Evolutionary conservation across 1,140 invertebrate species (phyloP), one percentile per base, ranked within the genome.

Genomic region (Nomia melanderi): DNA sequence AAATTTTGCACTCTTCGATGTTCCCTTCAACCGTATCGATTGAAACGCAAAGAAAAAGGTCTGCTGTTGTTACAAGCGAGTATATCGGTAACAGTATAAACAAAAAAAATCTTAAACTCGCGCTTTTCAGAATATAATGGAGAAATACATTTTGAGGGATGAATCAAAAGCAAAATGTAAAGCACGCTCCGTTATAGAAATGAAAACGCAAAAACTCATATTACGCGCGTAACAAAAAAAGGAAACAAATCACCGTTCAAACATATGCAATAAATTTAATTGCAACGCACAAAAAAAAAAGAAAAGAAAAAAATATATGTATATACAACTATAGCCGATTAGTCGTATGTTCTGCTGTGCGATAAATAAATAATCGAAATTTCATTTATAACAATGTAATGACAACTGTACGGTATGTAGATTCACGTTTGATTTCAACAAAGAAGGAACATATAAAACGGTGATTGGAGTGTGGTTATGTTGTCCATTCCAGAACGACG

Each of bases 391-490:
- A 33, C 53, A 23, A 25, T 3, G 20, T 25, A 14, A 39, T 20
- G 7, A 27, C 14, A 7, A 12, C 36, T 9, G 7, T 6, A 8
- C 47, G n/a, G 2, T 14, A 20, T 2, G 3, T 17, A 67, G 11
- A 8, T 5, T 41, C 1, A 14, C 11, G 4, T 33, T n/a, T 36
- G 23, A 53, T 64, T 54, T 62, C 20, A 27, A 77, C 31, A 53
- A 53, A 50, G 29, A 23, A 27, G 66, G 62, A 11, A 33, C 11
- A 12, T 41, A 5, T 44, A 44, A 54, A 47, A 62, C 27, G 54
- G 1, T 66, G 1, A 2, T 31, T n/a, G 29, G 63, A 88, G 78
- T 88, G 65, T 85, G 88, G 89, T 90, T 89, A 90, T 77, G 87
- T 84, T 64, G 71, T 57, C 79, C 63, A 76, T 79, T 78, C 81